Evolutionary conservation across 2,113 vertebrate genomes (phyloP), one percentile per base, ranked within the genome.

Genomic region (Phycodurus eques): DNA sequence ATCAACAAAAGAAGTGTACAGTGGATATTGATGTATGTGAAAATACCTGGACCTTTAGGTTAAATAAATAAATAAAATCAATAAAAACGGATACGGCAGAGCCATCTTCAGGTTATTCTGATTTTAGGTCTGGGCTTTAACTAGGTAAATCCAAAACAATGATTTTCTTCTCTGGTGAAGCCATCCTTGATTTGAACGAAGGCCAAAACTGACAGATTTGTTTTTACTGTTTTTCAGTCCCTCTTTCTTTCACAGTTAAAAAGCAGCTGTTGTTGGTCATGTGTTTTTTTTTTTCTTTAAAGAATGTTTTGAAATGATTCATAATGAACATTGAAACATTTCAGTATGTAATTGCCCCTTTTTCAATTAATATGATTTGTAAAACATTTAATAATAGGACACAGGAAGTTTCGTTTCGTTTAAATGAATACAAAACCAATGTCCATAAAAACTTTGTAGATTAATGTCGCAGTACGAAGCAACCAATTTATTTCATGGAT

Each of bases 391-490:
- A 39, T 39, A 2, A 39, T 39, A 39, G 35, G 35, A 53, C 49
- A 53, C 49, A 19, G 14, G 13, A 51, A 53, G 6, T 53, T 19
- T 53, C 20, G 35, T 39, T 19, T 53, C 14, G 35, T 39, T 6
- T 39, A 39, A 39, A 39, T 3, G 3, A 6, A 47, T 47, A 12
- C 9, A 12, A 22, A 56, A 56, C 53, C 53, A n/a, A 56, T 11
- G 53, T n/a, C 20, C 8, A 10, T 22, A 22, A 56, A 56, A 22
- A 9, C 2, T 54, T 54, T 7, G n/a, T 9, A 10, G 8, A 22
- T 56, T n/a, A 56, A 56, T n/a, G 20, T 8, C 8, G 15, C 17
- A 39, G 47, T 54, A 68, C 74, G 63, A 68, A 72, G 72, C n/a
- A 69, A 13, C 39, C 70, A n/a, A 35, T 49, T 39, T 39, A 39